phyloP scores from a whole-genome alignment of 2,113 vertebrate species.

The Ammospiza nelsoni region DNA sequence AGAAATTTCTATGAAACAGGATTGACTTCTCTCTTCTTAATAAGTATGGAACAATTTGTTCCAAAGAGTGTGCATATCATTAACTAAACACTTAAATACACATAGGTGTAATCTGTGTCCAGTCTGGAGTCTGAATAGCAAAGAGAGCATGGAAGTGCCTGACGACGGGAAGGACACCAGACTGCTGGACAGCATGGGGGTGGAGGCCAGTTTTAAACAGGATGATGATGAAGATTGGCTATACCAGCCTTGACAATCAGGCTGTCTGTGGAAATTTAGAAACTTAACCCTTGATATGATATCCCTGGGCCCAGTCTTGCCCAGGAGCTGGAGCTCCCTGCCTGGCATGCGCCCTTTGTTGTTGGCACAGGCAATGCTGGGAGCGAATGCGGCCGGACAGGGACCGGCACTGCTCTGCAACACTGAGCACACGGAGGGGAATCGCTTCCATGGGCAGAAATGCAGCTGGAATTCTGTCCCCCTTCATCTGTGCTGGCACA shows the following conservation, averaged over 20 bases:
- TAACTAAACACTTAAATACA: background rate
- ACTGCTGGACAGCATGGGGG: background rate
- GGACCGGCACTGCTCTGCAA: fast-evolving
- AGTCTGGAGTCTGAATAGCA: background rate
- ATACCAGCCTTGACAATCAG: background rate
- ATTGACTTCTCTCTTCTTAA: background rate
- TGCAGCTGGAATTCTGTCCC: background rate
- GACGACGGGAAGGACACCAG: too few relatives aligned
- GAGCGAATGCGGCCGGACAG: fast-evolving
- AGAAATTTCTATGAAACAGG: background rate
- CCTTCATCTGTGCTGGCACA: background rate
- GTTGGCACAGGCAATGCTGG: fast-evolving
- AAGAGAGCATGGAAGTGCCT: background rate
- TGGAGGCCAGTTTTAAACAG: background rate
- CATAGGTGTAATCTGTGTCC: background rate
- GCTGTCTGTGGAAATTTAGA: background rate
- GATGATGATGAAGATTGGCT: background rate
- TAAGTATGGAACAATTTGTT: background rate
- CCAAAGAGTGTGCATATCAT: background rate
- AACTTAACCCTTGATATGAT: background rate
- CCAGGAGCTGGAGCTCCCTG: background rate
- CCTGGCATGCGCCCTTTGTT: fast-evolving
- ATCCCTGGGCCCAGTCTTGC: background rate
- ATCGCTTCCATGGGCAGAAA: background rate
- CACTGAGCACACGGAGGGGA: background rate